These are phyloP conservation scores for Orthonevra nobilis DNA, from an alignment of 2,888 invertebrate genomes.

Conservation along the genomic window DNA sequence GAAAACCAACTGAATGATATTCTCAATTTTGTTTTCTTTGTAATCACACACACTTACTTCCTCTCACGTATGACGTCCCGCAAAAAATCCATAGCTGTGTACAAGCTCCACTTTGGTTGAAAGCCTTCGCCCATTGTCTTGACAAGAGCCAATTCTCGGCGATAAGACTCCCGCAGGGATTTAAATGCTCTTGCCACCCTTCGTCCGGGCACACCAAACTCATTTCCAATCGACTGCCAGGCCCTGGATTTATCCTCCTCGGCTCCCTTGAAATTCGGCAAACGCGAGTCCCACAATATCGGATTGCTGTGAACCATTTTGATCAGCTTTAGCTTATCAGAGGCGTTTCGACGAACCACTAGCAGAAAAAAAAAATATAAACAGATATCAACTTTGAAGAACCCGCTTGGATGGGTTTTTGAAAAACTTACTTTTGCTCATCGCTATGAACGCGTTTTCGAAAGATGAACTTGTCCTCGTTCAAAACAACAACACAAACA, in stretches of 20 bases:
- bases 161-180: constrained; percentile 78
- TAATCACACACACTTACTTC: constrained; percentile 78
- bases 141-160: constrained; percentile 78
- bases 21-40: too few species aligned
- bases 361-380: constrained; percentile 61
- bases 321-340: constrained; percentile 78
- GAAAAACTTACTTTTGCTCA: constrained; percentile 52
- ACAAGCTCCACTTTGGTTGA: constrained; percentile 78
- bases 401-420: too few species aligned
- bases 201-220: constrained; percentile 78
- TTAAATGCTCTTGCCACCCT: constrained; percentile 78
- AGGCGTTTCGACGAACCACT: constrained; percentile 79
- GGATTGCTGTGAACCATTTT: constrained; percentile 79
- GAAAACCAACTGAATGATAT: too few species aligned
- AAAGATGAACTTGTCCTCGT: background rate
- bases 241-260: constrained; percentile 79
- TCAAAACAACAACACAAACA: background rate
- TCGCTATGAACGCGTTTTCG: background rate
- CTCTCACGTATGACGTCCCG: constrained; percentile 78
- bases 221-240: constrained; percentile 78
- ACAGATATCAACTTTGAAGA: too few species aligned
- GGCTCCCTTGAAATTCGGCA: constrained; percentile 78
- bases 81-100: constrained; percentile 78
- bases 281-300: constrained; percentile 78
- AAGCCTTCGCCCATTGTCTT: constrained; percentile 78